Conservation (phyloP, 2,888 invertebrate genomes). For the Thalpophila matura region DNA sequence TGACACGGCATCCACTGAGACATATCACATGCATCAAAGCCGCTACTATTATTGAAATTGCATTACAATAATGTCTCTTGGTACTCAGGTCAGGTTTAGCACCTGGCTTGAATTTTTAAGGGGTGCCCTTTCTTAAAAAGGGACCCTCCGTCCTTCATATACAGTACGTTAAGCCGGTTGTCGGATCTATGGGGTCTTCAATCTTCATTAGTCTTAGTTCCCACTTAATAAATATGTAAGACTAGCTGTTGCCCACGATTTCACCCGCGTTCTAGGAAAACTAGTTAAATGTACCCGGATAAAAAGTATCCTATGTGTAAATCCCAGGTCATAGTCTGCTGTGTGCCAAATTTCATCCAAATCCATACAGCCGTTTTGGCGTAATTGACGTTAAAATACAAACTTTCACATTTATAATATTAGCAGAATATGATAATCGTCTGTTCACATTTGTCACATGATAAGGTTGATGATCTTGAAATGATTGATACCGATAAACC, state of each 20-base stretch:
- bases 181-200: neutral
- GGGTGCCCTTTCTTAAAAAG: constrained; percentile 1
- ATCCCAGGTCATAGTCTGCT: too few relatives aligned
- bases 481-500: constrained; percentile 39
- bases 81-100: constrained; percentile 26
- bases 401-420: too few relatives aligned
- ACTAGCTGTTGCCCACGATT: too few relatives aligned
- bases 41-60: constrained; percentile 12
- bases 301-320: too few relatives aligned
- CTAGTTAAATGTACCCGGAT: too few relatives aligned
- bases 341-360: too few relatives aligned
- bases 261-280: too few relatives aligned
- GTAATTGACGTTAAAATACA: too few relatives aligned
- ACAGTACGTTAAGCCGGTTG: constrained; percentile 44
- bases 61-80: constrained; percentile 26
- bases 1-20: constrained; percentile 28
- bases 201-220: neutral
- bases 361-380: too few relatives aligned
- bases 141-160: constrained; percentile 30
- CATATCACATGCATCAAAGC: constrained; percentile 15
- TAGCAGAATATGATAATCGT: too few relatives aligned
- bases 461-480: constrained; percentile 44
- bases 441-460: constrained; percentile 10
- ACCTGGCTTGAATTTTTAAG: neutral
- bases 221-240: neutral